phyloP scores from a whole-genome alignment of 2,797 vertebrate species.

The Crocodylus rhombifer region DNA sequence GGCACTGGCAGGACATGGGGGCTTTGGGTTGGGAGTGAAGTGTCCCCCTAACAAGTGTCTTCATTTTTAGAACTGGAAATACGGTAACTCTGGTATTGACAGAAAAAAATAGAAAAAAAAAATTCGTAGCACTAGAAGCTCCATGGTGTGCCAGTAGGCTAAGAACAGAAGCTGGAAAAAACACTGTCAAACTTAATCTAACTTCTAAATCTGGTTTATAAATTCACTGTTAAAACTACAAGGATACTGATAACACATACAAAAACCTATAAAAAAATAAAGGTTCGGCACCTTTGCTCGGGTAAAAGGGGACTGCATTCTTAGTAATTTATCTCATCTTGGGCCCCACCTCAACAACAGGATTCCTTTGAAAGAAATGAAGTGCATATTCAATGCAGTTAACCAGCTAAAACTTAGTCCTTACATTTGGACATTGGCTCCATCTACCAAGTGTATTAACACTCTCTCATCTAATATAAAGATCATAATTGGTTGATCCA shows the following conservation, averaged over 20 bases:
- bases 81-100: neutral
- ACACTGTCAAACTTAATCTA: slow-evolving; percentile 42
- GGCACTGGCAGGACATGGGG: too few species aligned
- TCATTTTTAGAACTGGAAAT: too few species aligned
- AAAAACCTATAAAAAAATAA: too few species aligned
- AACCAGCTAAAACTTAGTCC: neutral
- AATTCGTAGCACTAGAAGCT: neutral
- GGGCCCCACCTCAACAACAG: too few species aligned
- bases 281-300: too few species aligned
- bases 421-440: slow-evolving; percentile 13
- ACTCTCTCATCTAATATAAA: neutral
- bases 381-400: neutral
- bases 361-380: neutral
- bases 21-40: too few species aligned
- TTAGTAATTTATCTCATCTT: too few species aligned
- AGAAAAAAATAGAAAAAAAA: neutral
- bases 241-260: too few species aligned
- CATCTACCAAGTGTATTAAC: neutral
- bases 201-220: slow-evolving; percentile 8
- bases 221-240: too few species aligned
- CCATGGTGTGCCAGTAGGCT: neutral
- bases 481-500: too few species aligned
- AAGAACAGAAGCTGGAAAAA: neutral
- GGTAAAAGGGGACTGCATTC: too few species aligned
- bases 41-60: too few species aligned